A percentile compares a stretch with the other conserved stretches of the same genome.
These are phyloP conservation scores for Trachelus stipa DNA, from an alignment of 2,888 invertebrate genomes.

Conservation along the genomic window DNA sequence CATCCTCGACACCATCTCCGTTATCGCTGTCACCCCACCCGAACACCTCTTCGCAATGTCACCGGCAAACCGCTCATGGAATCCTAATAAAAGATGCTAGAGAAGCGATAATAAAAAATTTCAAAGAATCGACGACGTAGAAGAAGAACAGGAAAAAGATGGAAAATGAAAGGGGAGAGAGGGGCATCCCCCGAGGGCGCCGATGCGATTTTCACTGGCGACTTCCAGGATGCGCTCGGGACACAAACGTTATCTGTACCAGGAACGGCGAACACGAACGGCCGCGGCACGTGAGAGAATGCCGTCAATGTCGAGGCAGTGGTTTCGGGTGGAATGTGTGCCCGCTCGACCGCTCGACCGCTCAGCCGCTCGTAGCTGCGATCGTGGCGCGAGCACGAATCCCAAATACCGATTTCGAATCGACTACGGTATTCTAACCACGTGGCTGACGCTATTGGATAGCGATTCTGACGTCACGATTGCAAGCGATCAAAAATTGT, in stretches of 20 bases:
- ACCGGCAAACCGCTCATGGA: no score
- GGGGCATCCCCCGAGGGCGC: no score
- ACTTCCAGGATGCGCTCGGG: constrained; percentile 22
- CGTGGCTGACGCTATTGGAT: constrained; percentile 34
- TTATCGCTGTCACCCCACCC: not conserved
- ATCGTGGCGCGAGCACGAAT: constrained; percentile 29
- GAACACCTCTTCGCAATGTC: no score
- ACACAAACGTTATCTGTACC: constrained; percentile 39
- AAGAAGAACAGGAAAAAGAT: not conserved
- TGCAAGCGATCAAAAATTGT: no score
- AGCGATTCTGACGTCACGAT: not conserved
- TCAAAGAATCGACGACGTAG: no score
- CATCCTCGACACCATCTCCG: not conserved
- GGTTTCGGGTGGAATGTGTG: constrained; percentile 31
- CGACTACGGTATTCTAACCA: constrained; percentile 47
- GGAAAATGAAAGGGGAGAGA: not conserved
- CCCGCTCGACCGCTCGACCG: not conserved
- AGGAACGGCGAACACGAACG: constrained; percentile 21
- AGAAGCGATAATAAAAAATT: no score
- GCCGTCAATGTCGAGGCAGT: constrained; percentile 52
- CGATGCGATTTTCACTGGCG: no score
- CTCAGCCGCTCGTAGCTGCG: not conserved
- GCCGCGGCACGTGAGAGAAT: constrained; percentile 63
- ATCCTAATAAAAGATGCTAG: no score
- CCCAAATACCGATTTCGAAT: constrained; percentile 35